Conservation (phyloP, 2,888 invertebrate genomes). For the Eupithecia subfuscata region DNA sequence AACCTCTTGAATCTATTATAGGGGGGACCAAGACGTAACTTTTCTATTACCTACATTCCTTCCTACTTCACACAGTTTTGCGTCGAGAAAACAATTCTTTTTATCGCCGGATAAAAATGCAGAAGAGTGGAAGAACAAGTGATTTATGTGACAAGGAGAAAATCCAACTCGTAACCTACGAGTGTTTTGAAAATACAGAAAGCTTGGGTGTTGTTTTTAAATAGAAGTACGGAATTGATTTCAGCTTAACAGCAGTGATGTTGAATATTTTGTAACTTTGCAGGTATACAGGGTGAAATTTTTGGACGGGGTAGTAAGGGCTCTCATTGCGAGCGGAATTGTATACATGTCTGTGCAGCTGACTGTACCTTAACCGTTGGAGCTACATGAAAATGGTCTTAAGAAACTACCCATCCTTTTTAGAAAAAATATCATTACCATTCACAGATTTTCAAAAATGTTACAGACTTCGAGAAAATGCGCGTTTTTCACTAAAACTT, state of each 20-base stretch:
- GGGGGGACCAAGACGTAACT: not conserved
- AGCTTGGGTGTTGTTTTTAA: conserved; percentile 27
- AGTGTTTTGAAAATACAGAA: conserved; percentile 36
- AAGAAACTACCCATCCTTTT: too few relatives aligned
- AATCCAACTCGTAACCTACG: conserved; percentile 38
- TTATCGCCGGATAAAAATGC: conserved; percentile 41
- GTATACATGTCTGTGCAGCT: too few relatives aligned
- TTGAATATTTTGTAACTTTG: not conserved
- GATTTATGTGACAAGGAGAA: conserved; percentile 43
- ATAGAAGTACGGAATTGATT: conserved; percentile 19
- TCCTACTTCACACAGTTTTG: conserved; percentile 24
- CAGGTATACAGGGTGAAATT: too few relatives aligned
- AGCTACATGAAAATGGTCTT: too few relatives aligned
- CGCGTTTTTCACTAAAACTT: too few relatives aligned
- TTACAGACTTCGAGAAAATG: too few relatives aligned
- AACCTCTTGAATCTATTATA: conserved; percentile 10
- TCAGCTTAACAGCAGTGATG: not conserved
- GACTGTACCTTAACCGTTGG: too few relatives aligned
- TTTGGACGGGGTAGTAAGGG: too few relatives aligned
- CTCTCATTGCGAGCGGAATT: too few relatives aligned
- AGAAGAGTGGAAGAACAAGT: conserved; percentile 42
- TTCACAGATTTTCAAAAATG: too few relatives aligned
- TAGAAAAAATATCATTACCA: too few relatives aligned
- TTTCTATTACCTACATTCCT: conserved; percentile 9
- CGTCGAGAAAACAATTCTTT: conserved; percentile 39